These are phyloP conservation scores for Notothenia coriiceps DNA, from an alignment of 2,113 vertebrate genomes.

Conservation along the genomic window DNA sequence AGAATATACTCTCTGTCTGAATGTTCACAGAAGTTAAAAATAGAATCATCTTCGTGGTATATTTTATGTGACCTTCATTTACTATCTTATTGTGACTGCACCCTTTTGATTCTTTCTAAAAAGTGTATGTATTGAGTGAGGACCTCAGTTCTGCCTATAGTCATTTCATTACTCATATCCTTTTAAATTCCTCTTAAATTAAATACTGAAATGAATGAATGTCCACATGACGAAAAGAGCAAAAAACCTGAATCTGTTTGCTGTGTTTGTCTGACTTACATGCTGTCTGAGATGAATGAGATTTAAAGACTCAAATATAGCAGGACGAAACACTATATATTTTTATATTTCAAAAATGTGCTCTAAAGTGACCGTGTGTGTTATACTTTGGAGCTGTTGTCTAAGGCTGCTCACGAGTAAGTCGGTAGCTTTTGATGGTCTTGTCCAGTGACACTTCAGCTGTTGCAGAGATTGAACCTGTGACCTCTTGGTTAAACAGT, in stretches of 20 bases:
- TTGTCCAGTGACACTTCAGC: slow-evolving; percentile 54
- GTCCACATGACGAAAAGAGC: background rate
- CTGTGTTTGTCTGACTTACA: slow-evolving; percentile 9
- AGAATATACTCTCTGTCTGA: slow-evolving; percentile 1
- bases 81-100: slow-evolving; percentile 21
- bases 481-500: slow-evolving; percentile 67
- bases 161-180: background rate
- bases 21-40: slow-evolving; percentile 10
- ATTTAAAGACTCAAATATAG: slow-evolving; percentile 5
- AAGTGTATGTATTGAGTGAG: background rate
- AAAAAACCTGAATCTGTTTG: background rate
- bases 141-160: background rate
- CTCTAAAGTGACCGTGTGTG: too few relatives aligned
- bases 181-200: background rate
- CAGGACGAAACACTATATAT: background rate
- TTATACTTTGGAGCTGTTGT: slow-evolving; percentile 1
- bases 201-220: slow-evolving; percentile 1
- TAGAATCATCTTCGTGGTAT: slow-evolving; percentile 6
- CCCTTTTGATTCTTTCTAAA: slow-evolving; percentile 10
- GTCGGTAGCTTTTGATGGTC: slow-evolving; percentile 21
- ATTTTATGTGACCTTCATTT: slow-evolving; percentile 34
- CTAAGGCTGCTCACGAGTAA: slow-evolving; percentile 18
- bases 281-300: background rate
- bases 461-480: slow-evolving; percentile 53
- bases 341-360: background rate